Evolutionary conservation across 2,797 vertebrate species (phyloP).

Genomic region (Garrulus glandarius): DNA sequence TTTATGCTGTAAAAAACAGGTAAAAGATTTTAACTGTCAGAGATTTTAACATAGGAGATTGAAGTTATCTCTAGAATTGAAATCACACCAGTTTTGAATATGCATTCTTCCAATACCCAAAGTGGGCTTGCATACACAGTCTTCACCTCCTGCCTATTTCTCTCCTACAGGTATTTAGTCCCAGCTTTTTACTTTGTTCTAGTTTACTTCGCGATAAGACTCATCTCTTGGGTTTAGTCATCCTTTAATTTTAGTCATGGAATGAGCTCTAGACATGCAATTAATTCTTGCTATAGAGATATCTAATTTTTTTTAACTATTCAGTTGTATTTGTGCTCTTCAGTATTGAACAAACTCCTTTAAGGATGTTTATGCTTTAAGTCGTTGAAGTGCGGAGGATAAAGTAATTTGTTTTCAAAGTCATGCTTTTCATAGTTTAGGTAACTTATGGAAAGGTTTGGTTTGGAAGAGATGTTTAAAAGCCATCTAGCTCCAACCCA

Average conservation of each 20-base stretch:
- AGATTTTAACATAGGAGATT: background rate
- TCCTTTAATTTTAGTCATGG: background rate
- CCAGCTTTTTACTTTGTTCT: background rate
- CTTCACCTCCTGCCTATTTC: background rate
- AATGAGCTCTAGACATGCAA: background rate
- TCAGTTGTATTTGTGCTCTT: background rate
- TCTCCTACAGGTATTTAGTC: background rate
- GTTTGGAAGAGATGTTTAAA: background rate
- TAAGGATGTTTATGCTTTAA: background rate
- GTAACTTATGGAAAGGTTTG: background rate
- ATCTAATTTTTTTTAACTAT: background rate
- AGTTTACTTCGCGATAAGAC: background rate
- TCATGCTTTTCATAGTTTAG: background rate
- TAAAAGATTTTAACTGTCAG: background rate
- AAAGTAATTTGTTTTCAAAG: background rate
- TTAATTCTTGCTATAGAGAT: background rate
- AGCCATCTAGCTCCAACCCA: background rate
- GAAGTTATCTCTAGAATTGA: background rate
- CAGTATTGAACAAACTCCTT: background rate
- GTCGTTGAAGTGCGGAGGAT: background rate
- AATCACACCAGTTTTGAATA: background rate
- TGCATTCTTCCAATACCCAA: background rate
- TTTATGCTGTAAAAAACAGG: background rate
- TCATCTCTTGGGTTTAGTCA: background rate
- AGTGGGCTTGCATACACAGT: background rate